Percentiles rank a stretch among this genome's conserved stretches.
phyloP scores from a whole-genome alignment of 2,888 invertebrate genomes.

The Polydrusus cervinus region DNA sequence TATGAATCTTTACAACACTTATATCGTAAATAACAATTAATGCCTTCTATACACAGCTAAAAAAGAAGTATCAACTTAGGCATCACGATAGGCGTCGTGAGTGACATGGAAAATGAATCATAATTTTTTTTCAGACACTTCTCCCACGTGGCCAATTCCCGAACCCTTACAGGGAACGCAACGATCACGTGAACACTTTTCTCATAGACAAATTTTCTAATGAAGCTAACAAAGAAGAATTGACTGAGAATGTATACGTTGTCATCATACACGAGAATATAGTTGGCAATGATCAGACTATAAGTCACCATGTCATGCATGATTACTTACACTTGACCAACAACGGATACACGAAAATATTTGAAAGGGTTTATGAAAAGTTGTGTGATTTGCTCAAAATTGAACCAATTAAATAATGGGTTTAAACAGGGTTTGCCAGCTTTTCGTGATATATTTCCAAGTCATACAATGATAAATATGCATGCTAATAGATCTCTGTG shows the following conservation, averaged over 20 bases:
- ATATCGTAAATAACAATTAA: too few relatives aligned
- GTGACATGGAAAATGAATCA: too few relatives aligned
- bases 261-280: constrained; percentile 69
- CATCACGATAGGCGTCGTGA: too few relatives aligned
- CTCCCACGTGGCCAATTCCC: constrained; percentile 79
- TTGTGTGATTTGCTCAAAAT: constrained; percentile 63
- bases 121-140: constrained; percentile 72
- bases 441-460: background rate
- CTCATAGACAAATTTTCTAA: constrained; percentile 70
- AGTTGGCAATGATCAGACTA: constrained; percentile 73
- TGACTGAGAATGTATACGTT: constrained; percentile 67
- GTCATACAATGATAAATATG: too few relatives aligned
- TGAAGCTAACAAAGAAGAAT: constrained; percentile 65
- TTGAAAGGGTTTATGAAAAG: constrained; percentile 74
- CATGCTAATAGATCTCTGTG: too few relatives aligned
- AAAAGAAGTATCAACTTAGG: too few relatives aligned
- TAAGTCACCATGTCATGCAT: constrained; percentile 79
- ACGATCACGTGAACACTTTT: constrained; percentile 75
- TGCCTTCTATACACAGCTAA: too few relatives aligned
- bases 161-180: constrained; percentile 77
- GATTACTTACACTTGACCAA: constrained; percentile 81
- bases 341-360: constrained; percentile 77
- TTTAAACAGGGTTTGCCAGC: background rate
- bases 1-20: too few relatives aligned
- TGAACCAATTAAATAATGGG: constrained; percentile 32